Evolutionary conservation across 2,797 vertebrate species (phyloP).

Genomic region (Novumbra hubbsi): DNA sequence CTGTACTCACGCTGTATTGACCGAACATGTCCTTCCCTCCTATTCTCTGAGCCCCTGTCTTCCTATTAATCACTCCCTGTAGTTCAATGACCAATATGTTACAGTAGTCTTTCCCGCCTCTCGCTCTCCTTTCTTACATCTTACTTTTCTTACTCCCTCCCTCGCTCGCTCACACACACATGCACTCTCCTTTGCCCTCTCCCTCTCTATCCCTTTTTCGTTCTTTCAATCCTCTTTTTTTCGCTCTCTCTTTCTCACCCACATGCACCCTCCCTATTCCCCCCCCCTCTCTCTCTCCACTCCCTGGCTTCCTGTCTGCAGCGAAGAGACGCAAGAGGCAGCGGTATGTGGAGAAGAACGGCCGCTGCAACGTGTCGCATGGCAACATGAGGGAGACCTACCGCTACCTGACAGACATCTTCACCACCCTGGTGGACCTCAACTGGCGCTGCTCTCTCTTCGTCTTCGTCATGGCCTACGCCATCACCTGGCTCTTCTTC

Average conservation of each 20-base stretch:
- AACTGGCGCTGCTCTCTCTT: constrained; percentile 96
- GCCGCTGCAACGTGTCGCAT: constrained; percentile 91
- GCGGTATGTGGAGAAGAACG: constrained; percentile 96
- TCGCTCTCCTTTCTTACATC: neutral
- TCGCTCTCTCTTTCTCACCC: too few species aligned
- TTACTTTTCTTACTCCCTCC: neutral
- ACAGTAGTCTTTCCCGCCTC: neutral
- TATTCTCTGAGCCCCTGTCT: neutral
- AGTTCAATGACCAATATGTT: neutral
- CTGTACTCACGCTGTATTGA: neutral
- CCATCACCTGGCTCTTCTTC: constrained; percentile 96
- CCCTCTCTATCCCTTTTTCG: too few species aligned
- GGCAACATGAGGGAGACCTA: constrained; percentile 93
- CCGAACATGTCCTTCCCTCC: neutral
- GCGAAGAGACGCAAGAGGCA: constrained; percentile 74
- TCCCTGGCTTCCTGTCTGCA: neutral
- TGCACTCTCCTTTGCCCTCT: neutral
- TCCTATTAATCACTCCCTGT: neutral
- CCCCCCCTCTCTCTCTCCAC: neutral
- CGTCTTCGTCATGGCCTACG: constrained; percentile 94
- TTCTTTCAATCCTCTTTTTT: constrained; percentile 1
- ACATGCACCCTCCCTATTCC: neutral
- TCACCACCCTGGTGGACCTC: constrained; percentile 96
- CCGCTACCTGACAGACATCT: constrained; percentile 96
- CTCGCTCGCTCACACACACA: neutral